phyloP scores from a whole-genome alignment of 1,140 invertebrate species.

The Himalopsyche phryganea region DNA sequence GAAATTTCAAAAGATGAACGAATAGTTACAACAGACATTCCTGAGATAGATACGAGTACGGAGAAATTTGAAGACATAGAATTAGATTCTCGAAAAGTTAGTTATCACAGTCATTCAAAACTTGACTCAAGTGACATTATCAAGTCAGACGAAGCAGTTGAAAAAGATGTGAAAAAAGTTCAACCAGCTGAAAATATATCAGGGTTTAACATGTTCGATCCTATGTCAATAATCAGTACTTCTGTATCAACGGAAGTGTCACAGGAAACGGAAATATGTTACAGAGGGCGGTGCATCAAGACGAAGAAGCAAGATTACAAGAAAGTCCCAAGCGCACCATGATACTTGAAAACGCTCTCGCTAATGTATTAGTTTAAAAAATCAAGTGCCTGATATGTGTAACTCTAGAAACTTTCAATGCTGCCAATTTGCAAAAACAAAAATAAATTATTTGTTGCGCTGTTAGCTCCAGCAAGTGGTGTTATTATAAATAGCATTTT shows the following conservation, averaged over 20 bases:
- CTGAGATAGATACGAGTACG: constrained; percentile 7
- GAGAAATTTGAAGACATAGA: constrained; percentile 2
- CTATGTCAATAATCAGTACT: constrained; percentile 61
- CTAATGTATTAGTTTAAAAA: constrained; percentile 17
- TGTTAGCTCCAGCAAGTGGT: too few species aligned
- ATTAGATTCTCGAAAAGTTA: constrained; percentile 8
- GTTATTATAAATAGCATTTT: too few species aligned
- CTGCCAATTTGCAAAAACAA: too few species aligned
- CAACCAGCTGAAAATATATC: constrained; percentile 36
- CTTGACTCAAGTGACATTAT: background rate
- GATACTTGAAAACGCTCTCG: background rate
- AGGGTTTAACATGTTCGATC: constrained; percentile 43
- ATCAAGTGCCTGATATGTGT: constrained; percentile 30
- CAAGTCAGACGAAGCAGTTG: too few species aligned
- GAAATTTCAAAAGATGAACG: constrained; percentile 10
- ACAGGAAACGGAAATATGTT: constrained; percentile 83
- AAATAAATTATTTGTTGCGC: too few species aligned
- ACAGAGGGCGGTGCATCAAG: constrained; percentile 77
- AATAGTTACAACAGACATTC: constrained; percentile 17
- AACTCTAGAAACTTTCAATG: background rate
- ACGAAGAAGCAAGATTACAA: constrained; percentile 48
- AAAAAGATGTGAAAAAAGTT: constrained; percentile 18
- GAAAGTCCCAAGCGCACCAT: constrained; percentile 11
- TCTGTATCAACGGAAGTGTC: constrained; percentile 77
- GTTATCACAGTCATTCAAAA: background rate